Base-by-base conservation (phyloP, 2,113 vertebrate species). In the Barbus barbus region DNA sequence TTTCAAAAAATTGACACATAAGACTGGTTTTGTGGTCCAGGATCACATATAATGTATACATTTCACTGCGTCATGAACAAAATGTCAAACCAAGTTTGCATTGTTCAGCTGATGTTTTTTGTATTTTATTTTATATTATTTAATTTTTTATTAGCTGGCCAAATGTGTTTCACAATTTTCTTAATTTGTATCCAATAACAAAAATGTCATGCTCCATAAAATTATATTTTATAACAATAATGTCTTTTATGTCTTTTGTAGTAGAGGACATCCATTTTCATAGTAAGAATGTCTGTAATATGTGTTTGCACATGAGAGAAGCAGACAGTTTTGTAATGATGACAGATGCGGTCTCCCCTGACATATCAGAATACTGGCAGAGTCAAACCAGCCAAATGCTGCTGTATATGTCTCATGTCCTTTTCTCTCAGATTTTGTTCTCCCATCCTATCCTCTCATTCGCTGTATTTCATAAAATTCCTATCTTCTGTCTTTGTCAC, bases 301-400 rank as follows among this genome's bases (percentile, higher is more conserved):
- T 71, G 20, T 36, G 33, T 71, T 71, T 26, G 58, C 51, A 56
- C 24, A 12, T 71, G 33, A 71, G 22, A 24, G 9, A 24, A 7
- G 36, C 22, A 14, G 13, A 28, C 72, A 28, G 13, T 74, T 26
- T 74, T 74, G n/a, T 46, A 24, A 13, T 72, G 63, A 44, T 65
- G 24, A 72, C 26, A 46, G 65, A 79, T 82, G 76, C 24, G 48
- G 20, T 79, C 76, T 72, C 48, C 67, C 67, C 53, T 26, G 26
- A 24, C 33, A 44, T 16, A 53, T 72, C 83, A 79, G 51, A 56
- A 72, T 46, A n/a, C 76, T n/a, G n/a, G n/a, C n/a, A n/a, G n/a
- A n/a, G n/a, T n/a, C n/a, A n/a, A n/a, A n/a, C n/a, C n/a, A n/a
- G n/a, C n/a, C n/a, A n/a, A n/a, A n/a, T n/a, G n/a, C n/a, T n/a